Conservation (phyloP, 2,888 invertebrate genomes). For the Scotopteryx bipunctaria region DNA sequence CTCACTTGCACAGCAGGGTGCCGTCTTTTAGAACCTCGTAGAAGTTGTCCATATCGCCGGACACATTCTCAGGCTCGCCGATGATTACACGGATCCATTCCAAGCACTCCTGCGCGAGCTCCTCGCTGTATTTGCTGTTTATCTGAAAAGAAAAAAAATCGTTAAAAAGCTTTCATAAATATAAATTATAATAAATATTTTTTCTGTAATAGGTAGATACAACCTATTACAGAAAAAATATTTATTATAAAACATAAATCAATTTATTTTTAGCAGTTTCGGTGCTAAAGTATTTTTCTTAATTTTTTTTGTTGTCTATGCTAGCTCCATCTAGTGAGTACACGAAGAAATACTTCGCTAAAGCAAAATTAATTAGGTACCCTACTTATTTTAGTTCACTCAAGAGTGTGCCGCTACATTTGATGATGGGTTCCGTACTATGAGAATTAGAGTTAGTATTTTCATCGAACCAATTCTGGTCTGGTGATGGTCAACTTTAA, state of each 20-base stretch:
- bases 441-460: no score
- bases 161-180: no score
- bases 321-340: neutral
- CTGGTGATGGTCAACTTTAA: no score
- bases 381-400: no score
- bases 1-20: slow-evolving; percentile 94
- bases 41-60: slow-evolving; percentile 97
- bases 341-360: neutral
- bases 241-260: neutral
- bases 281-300: no score
- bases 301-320: no score
- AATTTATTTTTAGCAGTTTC: no score
- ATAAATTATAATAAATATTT: no score
- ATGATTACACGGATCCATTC: slow-evolving; percentile 96
- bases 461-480: no score
- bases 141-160: slow-evolving; percentile 87
- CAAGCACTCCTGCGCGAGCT: slow-evolving; percentile 94
- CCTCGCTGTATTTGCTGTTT: slow-evolving; percentile 98
- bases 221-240: no score
- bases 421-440: neutral
- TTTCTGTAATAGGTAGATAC: no score
- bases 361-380: neutral
- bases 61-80: slow-evolving; percentile 92
- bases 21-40: slow-evolving; percentile 96
- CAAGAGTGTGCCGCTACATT: neutral